phyloP scores from a whole-genome alignment of 35 echinoderm and acorn worm species.

The Heliocidaris erythrogramma region DNA sequence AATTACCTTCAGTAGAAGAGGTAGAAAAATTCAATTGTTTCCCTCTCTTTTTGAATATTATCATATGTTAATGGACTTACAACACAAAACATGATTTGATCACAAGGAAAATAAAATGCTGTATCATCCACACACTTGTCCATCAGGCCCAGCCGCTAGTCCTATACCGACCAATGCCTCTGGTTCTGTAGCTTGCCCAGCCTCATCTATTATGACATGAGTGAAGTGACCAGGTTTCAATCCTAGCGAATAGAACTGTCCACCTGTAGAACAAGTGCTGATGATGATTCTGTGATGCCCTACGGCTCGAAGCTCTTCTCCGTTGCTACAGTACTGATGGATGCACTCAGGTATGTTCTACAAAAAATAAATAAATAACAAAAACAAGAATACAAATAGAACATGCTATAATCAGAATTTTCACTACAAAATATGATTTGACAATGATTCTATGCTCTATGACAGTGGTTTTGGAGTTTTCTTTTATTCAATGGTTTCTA shows the following conservation, averaged over 20 bases:
- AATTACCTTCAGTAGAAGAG: too few relatives aligned
- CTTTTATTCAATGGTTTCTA: too few relatives aligned
- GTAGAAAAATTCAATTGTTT: too few relatives aligned
- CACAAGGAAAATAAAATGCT: too few relatives aligned
- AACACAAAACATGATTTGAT: too few relatives aligned
- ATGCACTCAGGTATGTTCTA: constrained; percentile 74
- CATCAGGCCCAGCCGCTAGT: constrained; percentile 71
- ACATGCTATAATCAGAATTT: not conserved
- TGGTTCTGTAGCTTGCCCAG: constrained; percentile 90
- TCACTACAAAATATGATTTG: not conserved
- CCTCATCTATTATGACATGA: constrained; percentile 90
- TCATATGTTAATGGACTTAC: too few relatives aligned
- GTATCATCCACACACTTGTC: constrained; percentile 71
- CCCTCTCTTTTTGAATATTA: too few relatives aligned
- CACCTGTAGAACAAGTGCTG: constrained; percentile 73
- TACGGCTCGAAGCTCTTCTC: constrained; percentile 62
- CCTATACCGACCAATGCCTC: constrained; percentile 73
- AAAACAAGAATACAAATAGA: not conserved
- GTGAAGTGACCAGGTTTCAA: constrained; percentile 87
- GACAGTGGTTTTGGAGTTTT: not conserved
- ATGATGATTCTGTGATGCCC: constrained; percentile 83
- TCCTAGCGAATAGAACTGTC: constrained; percentile 78
- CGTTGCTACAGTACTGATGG: constrained; percentile 73
- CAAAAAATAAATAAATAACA: not conserved
- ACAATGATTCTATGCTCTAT: not conserved